These are phyloP conservation scores for Cnemophilus loriae DNA, from an alignment of 2,113 vertebrate genomes.

Conservation along the genomic window DNA sequence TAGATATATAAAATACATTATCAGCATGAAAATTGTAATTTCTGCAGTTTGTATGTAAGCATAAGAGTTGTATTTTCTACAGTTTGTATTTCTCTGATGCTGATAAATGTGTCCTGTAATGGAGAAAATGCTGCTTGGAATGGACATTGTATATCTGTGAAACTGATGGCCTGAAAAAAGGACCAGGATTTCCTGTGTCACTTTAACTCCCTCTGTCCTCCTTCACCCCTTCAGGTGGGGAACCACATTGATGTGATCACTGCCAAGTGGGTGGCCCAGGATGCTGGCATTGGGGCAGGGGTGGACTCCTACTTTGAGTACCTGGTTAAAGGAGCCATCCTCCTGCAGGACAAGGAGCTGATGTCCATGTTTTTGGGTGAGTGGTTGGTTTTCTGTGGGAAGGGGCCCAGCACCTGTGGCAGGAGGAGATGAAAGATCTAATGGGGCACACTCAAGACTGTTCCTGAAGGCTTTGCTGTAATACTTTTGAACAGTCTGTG, in stretches of 20 bases:
- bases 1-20: neutral
- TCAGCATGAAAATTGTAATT: neutral
- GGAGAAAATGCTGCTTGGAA: neutral
- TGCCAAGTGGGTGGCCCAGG: slow-evolving; percentile 96
- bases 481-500: neutral
- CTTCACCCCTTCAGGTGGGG: slow-evolving; percentile 78
- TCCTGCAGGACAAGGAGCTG: slow-evolving; percentile 91
- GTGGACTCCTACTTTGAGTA: slow-evolving; percentile 98
- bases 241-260: slow-evolving; percentile 95
- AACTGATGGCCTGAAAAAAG: neutral
- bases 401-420: neutral
- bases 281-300: slow-evolving; percentile 93
- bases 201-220: neutral
- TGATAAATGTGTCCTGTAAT: neutral
- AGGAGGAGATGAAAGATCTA: neutral
- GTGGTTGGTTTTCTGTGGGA: neutral
- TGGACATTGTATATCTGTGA: neutral
- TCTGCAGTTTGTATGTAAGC: neutral
- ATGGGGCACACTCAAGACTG: neutral
- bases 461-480: neutral
- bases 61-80: neutral
- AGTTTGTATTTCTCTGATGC: neutral
- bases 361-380: slow-evolving; percentile 92
- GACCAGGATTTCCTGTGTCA: neutral
- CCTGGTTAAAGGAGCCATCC: slow-evolving; percentile 93